A percentile compares a stretch with the other conserved stretches of the same genome.
phyloP scores from a whole-genome alignment of 1,140 invertebrate genomes.

The Philaenus spumarius region DNA sequence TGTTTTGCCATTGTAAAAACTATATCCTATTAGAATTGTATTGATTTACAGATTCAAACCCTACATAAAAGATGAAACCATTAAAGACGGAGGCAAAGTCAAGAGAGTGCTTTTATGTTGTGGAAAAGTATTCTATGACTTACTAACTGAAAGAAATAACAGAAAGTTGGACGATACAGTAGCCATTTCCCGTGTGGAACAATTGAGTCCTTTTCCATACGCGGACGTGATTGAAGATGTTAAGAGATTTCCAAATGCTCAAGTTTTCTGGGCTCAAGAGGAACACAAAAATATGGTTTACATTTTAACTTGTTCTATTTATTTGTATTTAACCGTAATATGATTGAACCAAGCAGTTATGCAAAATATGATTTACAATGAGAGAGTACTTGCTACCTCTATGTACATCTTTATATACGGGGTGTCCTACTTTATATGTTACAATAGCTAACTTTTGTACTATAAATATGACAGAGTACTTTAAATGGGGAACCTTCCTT shows the following conservation, averaged over 20 bases:
- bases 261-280: conserved; percentile 76
- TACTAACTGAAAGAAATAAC: conserved; percentile 57
- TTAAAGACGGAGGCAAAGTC: conserved; percentile 48
- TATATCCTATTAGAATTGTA: no score
- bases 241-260: conserved; percentile 62
- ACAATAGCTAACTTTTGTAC: no score
- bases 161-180: conserved; percentile 59
- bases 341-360: no score
- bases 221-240: conserved; percentile 62
- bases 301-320: no score
- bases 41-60: conserved; percentile 57
- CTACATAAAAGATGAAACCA: conserved; percentile 73
- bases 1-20: no score
- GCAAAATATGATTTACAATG: no score
- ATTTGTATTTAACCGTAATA: no score
- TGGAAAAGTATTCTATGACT: conserved; percentile 82
- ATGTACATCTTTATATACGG: no score
- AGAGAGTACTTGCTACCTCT: no score
- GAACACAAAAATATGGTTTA: conserved; percentile 67
- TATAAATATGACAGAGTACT: no score
- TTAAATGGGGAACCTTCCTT: no score
- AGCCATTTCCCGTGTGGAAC: conserved; percentile 74
- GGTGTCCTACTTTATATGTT: no score
- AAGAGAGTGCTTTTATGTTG: conserved; percentile 69
- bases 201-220: conserved; percentile 80